Evolutionary conservation across 2,888 invertebrate genomes (phyloP), one percentile per base, ranked within the genome.

Genomic region (Coenonympha glycerion): DNA sequence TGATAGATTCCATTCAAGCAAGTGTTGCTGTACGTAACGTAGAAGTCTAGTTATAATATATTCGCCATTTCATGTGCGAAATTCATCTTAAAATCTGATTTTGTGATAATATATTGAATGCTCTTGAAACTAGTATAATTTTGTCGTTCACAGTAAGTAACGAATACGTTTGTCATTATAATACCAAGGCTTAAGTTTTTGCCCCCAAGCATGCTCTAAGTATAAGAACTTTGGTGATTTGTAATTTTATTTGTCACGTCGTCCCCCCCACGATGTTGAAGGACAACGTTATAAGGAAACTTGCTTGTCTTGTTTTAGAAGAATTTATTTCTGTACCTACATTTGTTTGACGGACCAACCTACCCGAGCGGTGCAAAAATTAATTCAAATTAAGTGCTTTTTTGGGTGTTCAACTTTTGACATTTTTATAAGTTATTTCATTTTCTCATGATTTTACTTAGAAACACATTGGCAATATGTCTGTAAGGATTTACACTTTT

Each of bases 211-310:
- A 30, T 41, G 41, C 16, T 28, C 26, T n/a, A 37, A 22, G 11
- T 41, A 11, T 18, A 30, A 28, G 19, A 44, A 15, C 39, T 22
- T 39, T 15, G 21, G 15, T 19, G 31, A 31, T 44, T 44, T 13
- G 31, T 44, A 44, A 21, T 31, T 44, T 44, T 31, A 31, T 44
- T 44, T 33, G 31, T 44, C 44, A 44, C 44, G 44, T 44, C 44
- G 21, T 33, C 31, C 44, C 31, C n/a, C n/a, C n/a, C n/a, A n/a
- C n/a, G n/a, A n/a, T n/a, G 31, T 8, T 31, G 44, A 44, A 44
- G 44, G 44, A 44, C 44, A 44, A 44, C 22, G 18, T 31, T 44
- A 44, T 44, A 44, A 44, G 44, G 44, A 44, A 44, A 44, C 44
- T 44, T 44, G 44, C 31, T 22, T 22, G 44, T 44, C 44, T 44